Base-by-base conservation (phyloP, 1,140 invertebrate species). In the Pectinophora gossypiella region DNA sequence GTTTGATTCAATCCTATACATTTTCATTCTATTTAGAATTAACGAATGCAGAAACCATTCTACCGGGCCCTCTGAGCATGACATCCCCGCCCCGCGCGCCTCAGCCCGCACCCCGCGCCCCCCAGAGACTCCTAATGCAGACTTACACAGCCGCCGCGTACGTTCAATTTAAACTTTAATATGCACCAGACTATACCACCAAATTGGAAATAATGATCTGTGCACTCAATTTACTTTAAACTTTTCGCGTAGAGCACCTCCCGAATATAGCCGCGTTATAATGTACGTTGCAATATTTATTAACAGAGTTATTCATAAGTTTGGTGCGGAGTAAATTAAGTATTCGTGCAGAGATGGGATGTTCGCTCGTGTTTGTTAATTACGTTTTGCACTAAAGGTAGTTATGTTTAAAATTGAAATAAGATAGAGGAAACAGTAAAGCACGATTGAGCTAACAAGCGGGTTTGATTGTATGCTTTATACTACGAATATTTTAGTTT, bases 101-200 rank as follows among this genome's bases (percentile, higher is more conserved):
- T 40, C 51, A 59, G 58, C 16, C 22, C 56, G 13, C 54, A 51
- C 16, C 55, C 62, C n/a, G 51, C 56, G 42, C 54, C 65, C 72
- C 69, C 61, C 36, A 58, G 59, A 44, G 76, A 72, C 50, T 59
- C 63, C 66, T 84, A 78, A 79, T 72, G 72, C 69, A 79, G 77
- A 79, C 76, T 81, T 81, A 84, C 80, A 79, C 66, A 64, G 59
- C 72, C 75, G 54, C 64, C 72, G 63, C 64, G 65, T 70, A 74
- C 70, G 74, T 77, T 79, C 77, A 81, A 81, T 81, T 81, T 84
- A 75, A 84, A 81, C 66, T 84, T 84, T 81, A 77, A 84, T 78
- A 81, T 81, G 69, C 76, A 80, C 57, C 68, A 59, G 54, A 69
- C 59, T 76, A 64, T 61, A 67, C 58, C 59, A 55, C 66, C 70